phyloP scores from a whole-genome alignment of 1,140 invertebrate species.

The Eulimnadia texana region DNA sequence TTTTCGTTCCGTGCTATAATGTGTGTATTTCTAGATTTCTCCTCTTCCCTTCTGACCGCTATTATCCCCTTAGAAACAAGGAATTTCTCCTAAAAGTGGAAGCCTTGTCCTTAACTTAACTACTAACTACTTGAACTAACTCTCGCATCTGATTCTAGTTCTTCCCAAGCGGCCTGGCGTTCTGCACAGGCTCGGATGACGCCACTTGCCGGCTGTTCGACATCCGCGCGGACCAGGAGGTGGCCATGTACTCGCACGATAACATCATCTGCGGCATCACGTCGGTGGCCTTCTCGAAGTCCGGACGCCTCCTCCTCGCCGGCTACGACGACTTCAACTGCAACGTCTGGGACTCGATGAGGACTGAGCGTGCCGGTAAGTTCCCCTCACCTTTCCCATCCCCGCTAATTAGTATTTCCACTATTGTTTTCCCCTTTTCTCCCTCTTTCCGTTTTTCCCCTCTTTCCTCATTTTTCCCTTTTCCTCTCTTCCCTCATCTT shows the following conservation, averaged over 20 bases:
- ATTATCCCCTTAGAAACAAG: too few relatives aligned
- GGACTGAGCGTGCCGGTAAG: constrained; percentile 89
- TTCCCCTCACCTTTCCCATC: constrained; percentile 11
- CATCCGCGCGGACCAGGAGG: constrained; percentile 83
- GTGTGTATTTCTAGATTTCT: too few relatives aligned
- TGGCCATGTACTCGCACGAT: constrained; percentile 95
- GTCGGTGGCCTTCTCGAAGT: constrained; percentile 93
- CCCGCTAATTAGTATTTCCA: too few relatives aligned
- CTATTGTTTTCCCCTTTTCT: too few relatives aligned
- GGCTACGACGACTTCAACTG: constrained; percentile 98
- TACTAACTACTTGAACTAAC: too few relatives aligned
- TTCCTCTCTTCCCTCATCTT: too few relatives aligned
- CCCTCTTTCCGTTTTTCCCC: neutral
- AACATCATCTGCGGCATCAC: constrained; percentile 99
- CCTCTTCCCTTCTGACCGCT: too few relatives aligned
- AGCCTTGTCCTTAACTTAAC: too few relatives aligned
- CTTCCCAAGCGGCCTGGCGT: constrained; percentile 91
- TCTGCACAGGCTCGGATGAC: constrained; percentile 96
- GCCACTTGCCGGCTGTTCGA: constrained; percentile 95
- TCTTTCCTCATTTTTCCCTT: too few relatives aligned
- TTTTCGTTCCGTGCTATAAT: too few relatives aligned
- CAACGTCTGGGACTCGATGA: constrained; percentile 98
- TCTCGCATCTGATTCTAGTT: constrained; percentile 50
- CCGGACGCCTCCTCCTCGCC: constrained; percentile 82
- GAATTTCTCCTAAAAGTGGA: too few relatives aligned